Percentiles rank a stretch among this genome's conserved stretches.
Evolutionary conservation across 2,797 vertebrate species (phyloP).

Genomic region (Centropyge bicolor): DNA sequence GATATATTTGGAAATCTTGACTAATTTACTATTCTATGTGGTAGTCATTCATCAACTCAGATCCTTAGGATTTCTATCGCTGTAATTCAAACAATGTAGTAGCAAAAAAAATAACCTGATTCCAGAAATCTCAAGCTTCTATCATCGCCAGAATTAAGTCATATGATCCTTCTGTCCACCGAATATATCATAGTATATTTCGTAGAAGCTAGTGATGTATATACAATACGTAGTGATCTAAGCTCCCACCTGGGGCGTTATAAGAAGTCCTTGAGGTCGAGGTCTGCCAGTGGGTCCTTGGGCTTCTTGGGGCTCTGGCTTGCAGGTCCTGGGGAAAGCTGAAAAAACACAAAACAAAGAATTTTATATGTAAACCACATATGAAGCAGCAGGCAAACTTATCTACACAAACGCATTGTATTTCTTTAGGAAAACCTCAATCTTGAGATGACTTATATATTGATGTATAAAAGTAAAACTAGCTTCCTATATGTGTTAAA

Average conservation of each 20-base stretch:
- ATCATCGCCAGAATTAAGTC: background rate
- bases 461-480: background rate
- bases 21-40: too few species aligned
- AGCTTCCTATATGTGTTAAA: background rate
- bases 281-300: slow-evolving; percentile 99
- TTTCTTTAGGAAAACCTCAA: background rate
- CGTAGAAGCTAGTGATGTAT: background rate
- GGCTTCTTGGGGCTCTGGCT: slow-evolving; percentile 98
- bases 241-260: slow-evolving; percentile 89
- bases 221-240: background rate
- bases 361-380: background rate
- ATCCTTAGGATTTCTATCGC: too few species aligned
- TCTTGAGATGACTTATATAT: background rate
- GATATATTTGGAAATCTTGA: background rate
- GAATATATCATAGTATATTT: background rate
- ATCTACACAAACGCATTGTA: background rate
- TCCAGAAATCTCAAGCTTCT: background rate
- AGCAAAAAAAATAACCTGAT: background rate
- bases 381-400: background rate
- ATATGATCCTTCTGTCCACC: background rate
- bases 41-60: too few species aligned
- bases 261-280: slow-evolving; percentile 99
- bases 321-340: slow-evolving; percentile 95
- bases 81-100: background rate
- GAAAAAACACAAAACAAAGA: slow-evolving; percentile 28